Evolutionary conservation across 2,888 invertebrate genomes (phyloP).

Genomic region (Dascillus cervinus): DNA sequence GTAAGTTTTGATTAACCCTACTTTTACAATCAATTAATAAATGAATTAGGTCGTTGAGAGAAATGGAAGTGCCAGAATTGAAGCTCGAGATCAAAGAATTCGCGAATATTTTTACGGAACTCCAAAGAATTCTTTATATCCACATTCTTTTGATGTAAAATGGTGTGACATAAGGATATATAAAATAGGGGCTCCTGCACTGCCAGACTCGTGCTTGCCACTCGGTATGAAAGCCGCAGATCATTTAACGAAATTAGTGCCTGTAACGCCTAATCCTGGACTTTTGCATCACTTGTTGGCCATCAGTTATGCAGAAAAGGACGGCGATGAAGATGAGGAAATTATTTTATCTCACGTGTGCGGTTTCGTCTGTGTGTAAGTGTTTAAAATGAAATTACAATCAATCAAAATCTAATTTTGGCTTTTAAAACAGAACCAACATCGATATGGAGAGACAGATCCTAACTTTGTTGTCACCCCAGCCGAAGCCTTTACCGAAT

Average conservation of each 20-base stretch:
- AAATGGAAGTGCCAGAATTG: conserved; percentile 60
- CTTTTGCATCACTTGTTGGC: conserved; percentile 84
- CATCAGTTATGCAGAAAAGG: conserved; percentile 75
- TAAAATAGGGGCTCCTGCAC: conserved; percentile 87
- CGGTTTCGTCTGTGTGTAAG: conserved; percentile 90
- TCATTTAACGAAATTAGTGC: conserved; percentile 81
- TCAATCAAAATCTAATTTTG: conserved; percentile 8
- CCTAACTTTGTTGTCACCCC: conserved; percentile 86
- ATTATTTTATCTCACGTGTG: conserved; percentile 81
- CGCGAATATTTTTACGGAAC: conserved; percentile 96
- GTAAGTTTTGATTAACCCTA: conserved; percentile 47
- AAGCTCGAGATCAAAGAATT: conserved; percentile 72
- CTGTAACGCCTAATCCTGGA: conserved; percentile 65
- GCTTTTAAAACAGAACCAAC: conserved; percentile 66
- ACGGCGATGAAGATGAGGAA: conserved; percentile 80
- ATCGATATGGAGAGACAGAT: conserved; percentile 83
- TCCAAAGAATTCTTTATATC: conserved; percentile 62
- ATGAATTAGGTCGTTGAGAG: conserved; percentile 72
- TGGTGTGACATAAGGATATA: conserved; percentile 83
- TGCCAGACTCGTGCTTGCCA: conserved; percentile 95
- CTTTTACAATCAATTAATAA: conserved; percentile 7
- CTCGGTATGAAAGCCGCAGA: conserved; percentile 92
- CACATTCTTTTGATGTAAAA: conserved; percentile 91
- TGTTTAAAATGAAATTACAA: conserved; percentile 23
- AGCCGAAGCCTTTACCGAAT: conserved; percentile 87